These are phyloP conservation scores for Dicranocentrus wangi DNA, from an alignment of 2,888 invertebrate genomes.

Conservation along the genomic window DNA sequence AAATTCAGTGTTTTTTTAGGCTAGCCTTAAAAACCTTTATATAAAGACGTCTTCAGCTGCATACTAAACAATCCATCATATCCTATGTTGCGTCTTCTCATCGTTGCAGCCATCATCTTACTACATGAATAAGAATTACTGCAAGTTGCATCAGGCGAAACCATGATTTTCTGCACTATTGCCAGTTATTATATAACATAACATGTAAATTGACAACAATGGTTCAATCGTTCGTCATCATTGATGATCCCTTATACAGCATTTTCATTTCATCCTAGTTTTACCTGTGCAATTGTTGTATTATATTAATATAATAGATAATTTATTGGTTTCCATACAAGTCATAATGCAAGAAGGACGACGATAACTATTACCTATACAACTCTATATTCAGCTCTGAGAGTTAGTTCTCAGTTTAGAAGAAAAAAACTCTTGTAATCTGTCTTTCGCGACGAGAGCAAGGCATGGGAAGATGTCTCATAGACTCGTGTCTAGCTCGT, in stretches of 20 bases:
- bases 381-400: too few relatives aligned
- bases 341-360: too few relatives aligned
- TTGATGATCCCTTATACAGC: too few relatives aligned
- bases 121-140: not conserved
- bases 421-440: too few relatives aligned
- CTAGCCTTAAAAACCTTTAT: too few relatives aligned
- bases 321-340: too few relatives aligned
- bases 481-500: not conserved
- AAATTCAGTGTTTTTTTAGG: conserved; percentile 27
- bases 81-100: not conserved
- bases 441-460: not conserved
- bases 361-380: too few relatives aligned
- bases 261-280: too few relatives aligned
- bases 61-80: not conserved
- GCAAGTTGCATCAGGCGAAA: not conserved
- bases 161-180: not conserved
- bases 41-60: too few relatives aligned
- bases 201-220: conserved; percentile 17
- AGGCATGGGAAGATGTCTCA: conserved; percentile 45
- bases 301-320: too few relatives aligned
- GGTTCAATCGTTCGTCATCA: conserved; percentile 2
- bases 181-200: not conserved
- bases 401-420: too few relatives aligned
- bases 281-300: too few relatives aligned
- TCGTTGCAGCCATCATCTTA: not conserved